A percentile compares a stretch with the other conserved stretches of the same genome.
These are phyloP conservation scores for Girardia tigrina DNA, from an alignment of 2,888 invertebrate genomes.

Conservation along the genomic window DNA sequence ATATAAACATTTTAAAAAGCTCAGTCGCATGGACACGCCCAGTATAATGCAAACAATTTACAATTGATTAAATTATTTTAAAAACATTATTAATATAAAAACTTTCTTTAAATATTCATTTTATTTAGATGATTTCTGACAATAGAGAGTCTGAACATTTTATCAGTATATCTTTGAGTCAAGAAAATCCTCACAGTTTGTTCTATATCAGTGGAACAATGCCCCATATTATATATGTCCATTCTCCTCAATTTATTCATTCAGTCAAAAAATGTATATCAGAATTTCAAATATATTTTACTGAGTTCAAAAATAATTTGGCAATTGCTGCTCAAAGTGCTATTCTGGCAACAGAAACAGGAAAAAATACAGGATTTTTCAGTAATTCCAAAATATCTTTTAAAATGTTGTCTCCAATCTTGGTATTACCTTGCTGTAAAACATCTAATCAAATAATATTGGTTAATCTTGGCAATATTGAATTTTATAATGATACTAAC, in stretches of 20 bases:
- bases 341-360: not conserved
- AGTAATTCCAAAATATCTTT: not conserved
- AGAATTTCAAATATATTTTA: not conserved
- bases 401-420: not conserved
- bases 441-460: not conserved
- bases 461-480: not conserved
- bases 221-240: not conserved
- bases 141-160: not conserved
- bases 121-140: too few species aligned
- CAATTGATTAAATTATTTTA: too few species aligned
- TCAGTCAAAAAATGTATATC: not conserved
- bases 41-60: too few species aligned
- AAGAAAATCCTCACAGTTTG: not conserved
- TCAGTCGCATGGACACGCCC: too few species aligned
- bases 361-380: not conserved
- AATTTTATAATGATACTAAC: not conserved
- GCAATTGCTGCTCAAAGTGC: not conserved
- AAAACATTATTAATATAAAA: too few species aligned
- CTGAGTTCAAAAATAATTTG: not conserved
- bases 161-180: not conserved
- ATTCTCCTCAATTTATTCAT: not conserved
- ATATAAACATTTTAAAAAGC: too few species aligned
- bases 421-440: too few species aligned
- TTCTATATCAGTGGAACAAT: not conserved
- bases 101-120: too few species aligned